Evolutionary conservation across 2,113 vertebrate species (phyloP).

Genomic region (Equus quagga): DNA sequence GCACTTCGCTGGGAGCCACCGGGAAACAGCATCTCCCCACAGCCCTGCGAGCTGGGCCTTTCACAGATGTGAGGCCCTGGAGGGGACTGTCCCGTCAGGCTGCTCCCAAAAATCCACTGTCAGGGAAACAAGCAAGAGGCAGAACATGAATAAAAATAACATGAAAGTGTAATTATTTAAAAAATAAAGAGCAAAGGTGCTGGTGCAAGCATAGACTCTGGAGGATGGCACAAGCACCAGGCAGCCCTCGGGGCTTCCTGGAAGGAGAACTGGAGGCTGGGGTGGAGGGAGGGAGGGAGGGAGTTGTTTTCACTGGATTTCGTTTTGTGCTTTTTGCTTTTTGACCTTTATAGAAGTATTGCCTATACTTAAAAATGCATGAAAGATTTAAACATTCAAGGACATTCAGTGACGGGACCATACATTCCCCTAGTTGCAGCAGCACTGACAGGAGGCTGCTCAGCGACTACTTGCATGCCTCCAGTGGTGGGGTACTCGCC

Average conservation of each 20-base stretch:
- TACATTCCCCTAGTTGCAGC: neutral
- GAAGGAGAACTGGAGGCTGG: neutral
- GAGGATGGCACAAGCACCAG: neutral
- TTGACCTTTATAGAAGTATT: neutral
- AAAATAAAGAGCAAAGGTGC: neutral
- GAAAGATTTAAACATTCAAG: neutral
- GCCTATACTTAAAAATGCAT: neutral
- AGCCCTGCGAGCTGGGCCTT: neutral
- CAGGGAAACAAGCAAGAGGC: neutral
- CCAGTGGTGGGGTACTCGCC: neutral
- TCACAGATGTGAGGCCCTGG: neutral
- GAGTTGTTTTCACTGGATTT: neutral
- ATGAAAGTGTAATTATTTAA: neutral
- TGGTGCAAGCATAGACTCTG: neutral
- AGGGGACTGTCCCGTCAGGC: neutral
- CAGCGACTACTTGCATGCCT: neutral
- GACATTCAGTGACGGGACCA: neutral
- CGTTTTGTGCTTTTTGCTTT: neutral
- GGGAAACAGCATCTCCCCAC: neutral
- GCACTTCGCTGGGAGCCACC: neutral
- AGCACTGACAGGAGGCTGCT: neutral
- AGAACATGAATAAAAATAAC: neutral
- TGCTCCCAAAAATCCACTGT: neutral
- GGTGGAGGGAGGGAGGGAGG: rapidly evolving
- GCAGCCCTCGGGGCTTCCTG: rapidly evolving